Percentiles rank a stretch among this genome's conserved stretches.
Evolutionary conservation across 1,140 invertebrate genomes (phyloP).

Genomic region (Lepidostoma basale): DNA sequence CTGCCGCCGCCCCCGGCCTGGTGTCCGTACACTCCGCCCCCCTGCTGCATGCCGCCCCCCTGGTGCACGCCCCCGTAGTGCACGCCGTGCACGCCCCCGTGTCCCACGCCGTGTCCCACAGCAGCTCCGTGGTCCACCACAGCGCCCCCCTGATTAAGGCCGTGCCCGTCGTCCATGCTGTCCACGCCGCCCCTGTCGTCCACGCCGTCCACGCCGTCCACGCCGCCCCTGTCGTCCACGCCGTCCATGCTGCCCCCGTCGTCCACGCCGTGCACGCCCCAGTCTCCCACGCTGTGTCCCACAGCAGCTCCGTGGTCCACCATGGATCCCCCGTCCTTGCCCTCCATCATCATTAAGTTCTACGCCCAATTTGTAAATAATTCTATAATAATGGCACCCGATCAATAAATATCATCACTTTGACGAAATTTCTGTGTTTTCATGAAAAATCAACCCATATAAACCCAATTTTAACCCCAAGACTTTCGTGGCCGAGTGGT

Average conservation of each 20-base stretch:
- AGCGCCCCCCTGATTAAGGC: conserved; percentile 51
- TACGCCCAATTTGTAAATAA: not conserved
- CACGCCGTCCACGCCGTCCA: conserved; percentile 51
- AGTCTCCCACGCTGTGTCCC: conserved; percentile 50
- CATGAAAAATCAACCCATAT: too few species aligned
- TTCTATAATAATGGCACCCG: not conserved
- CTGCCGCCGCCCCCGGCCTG: conserved; percentile 35
- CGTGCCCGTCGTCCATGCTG: conserved; percentile 54
- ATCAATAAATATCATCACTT: not conserved
- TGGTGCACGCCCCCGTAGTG: conserved; percentile 48
- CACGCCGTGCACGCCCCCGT: conserved; percentile 43
- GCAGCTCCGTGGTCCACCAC: conserved; percentile 55
- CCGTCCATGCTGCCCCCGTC: conserved; percentile 57
- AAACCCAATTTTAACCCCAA: too few species aligned
- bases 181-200: conserved; percentile 53
- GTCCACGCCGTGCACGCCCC: conserved; percentile 55
- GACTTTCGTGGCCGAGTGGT: too few species aligned
- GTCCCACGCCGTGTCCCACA: conserved; percentile 52
- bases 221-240: conserved; percentile 49
- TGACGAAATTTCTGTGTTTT: not conserved
- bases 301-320: conserved; percentile 49
- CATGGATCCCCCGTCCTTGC: conserved; percentile 54
- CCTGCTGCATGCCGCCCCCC: conserved; percentile 41
- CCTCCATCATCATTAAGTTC: conserved; percentile 52
- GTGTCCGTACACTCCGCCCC: conserved; percentile 49